Conservation (phyloP, 2,113 vertebrate genomes). For the Mesembrinibis cayennensis region DNA sequence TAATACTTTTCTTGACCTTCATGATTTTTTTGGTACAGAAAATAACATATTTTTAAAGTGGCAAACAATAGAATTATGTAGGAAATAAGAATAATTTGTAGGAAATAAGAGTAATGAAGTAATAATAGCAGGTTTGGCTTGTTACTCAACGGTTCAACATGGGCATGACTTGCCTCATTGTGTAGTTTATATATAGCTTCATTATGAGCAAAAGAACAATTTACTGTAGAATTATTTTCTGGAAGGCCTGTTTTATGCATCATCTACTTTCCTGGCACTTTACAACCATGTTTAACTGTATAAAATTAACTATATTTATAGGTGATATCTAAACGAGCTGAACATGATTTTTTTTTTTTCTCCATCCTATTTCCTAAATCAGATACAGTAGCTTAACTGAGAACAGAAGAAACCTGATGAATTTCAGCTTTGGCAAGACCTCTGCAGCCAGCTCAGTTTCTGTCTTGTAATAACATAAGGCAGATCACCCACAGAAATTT, state of each 20-base stretch:
- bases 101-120: constrained; percentile 67
- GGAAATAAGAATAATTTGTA: not conserved
- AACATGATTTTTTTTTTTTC: not conserved
- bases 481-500: not conserved
- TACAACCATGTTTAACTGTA: constrained; percentile 32
- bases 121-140: constrained; percentile 10
- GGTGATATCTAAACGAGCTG: not conserved
- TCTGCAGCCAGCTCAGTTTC: not conserved
- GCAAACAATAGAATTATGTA: not conserved
- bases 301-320: constrained; percentile 46
- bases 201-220: constrained; percentile 58
- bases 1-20: not conserved
- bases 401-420: not conserved
- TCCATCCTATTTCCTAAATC: constrained; percentile 6
- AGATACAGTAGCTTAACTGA: not conserved
- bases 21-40: not conserved
- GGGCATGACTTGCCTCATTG: constrained; percentile 24
- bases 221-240: constrained; percentile 40
- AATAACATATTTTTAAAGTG: not conserved
- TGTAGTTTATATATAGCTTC: constrained; percentile 53
- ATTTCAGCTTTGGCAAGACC: not conserved
- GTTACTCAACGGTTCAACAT: not conserved
- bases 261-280: constrained; percentile 5
- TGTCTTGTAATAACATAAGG: not conserved
- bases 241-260: constrained; percentile 33